These are phyloP conservation scores for Xyrauchen texanus DNA, from an alignment of 2,113 vertebrate species.

Conservation along the genomic window DNA sequence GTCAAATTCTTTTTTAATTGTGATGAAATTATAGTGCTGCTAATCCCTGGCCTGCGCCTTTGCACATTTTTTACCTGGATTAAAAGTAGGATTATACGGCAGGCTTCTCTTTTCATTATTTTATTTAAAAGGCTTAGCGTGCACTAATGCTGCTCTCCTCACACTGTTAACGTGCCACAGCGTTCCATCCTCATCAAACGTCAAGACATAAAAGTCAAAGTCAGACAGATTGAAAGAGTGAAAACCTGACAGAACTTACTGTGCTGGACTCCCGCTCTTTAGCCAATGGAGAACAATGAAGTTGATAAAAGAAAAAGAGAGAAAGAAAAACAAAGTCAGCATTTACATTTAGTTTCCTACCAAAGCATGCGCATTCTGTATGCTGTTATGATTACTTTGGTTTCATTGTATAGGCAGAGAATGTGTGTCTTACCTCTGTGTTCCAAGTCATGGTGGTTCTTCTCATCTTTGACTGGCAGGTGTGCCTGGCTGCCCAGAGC, in stretches of 20 bases:
- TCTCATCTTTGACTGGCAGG: conserved; percentile 93
- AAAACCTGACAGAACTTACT: conserved; percentile 75
- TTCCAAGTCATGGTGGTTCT: conserved; percentile 95
- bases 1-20: conserved; percentile 81
- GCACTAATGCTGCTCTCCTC: conserved; percentile 51
- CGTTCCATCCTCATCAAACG: conserved; percentile 41
- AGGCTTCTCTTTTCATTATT: conserved; percentile 66
- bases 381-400: not conserved
- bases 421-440: conserved; percentile 84
- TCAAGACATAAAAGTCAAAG: conserved; percentile 46
- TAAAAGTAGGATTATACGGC: conserved; percentile 69
- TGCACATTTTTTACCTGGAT: conserved; percentile 75
- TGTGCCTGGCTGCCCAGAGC: conserved; percentile 93
- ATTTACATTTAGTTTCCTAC: conserved; percentile 37
- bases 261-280: conserved; percentile 92
- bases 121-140: conserved; percentile 65
- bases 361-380: not conserved
- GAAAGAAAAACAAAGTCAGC: conserved; percentile 52
- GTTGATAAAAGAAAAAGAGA: conserved; percentile 47
- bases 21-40: conserved; percentile 74
- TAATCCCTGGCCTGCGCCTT: conserved; percentile 72
- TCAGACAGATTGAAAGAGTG: conserved; percentile 1
- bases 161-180: conserved; percentile 26
- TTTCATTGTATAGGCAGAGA: not conserved
- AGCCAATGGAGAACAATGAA: conserved; percentile 45